Percentiles rank a stretch among this genome's conserved stretches.
Conservation (phyloP, 2,888 invertebrate species). For the Zelleria hepariella region DNA sequence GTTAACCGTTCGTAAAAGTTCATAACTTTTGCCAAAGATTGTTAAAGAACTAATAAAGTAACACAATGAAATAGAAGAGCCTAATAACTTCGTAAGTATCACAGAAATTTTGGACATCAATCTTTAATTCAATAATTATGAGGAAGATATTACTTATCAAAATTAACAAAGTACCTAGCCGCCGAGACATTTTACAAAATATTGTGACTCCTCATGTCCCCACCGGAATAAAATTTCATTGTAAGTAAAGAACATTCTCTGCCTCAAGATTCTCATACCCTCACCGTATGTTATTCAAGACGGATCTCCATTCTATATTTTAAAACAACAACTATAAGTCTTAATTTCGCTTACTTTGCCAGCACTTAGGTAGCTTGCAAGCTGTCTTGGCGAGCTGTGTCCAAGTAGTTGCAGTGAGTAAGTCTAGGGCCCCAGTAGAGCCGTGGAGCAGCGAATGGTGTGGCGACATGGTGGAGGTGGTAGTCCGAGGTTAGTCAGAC, state of each 20-base stretch:
- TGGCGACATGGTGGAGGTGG: background rate
- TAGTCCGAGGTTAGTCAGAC: background rate
- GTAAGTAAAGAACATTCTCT: background rate
- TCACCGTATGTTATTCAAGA: background rate
- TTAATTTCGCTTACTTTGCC: background rate
- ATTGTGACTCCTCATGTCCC: no score
- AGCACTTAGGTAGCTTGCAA: background rate
- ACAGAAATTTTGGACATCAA: no score
- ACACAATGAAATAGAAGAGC: no score
- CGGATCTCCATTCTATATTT: background rate
- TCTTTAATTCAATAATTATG: no score
- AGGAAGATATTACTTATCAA: no score
- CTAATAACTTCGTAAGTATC: no score
- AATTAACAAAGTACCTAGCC: no score
- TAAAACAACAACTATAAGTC: background rate
- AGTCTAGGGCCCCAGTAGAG: background rate
- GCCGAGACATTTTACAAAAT: no score
- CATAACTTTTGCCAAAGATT: no score
- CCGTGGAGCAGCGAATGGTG: background rate
- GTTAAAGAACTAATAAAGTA: no score
- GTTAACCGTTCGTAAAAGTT: background rate
- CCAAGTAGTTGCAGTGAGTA: background rate
- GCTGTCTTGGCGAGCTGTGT: background rate
- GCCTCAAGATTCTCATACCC: background rate
- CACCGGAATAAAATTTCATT: no score